phyloP scores from a whole-genome alignment of 2,113 vertebrate species.

The Protobothrops mucrosquamatus region DNA sequence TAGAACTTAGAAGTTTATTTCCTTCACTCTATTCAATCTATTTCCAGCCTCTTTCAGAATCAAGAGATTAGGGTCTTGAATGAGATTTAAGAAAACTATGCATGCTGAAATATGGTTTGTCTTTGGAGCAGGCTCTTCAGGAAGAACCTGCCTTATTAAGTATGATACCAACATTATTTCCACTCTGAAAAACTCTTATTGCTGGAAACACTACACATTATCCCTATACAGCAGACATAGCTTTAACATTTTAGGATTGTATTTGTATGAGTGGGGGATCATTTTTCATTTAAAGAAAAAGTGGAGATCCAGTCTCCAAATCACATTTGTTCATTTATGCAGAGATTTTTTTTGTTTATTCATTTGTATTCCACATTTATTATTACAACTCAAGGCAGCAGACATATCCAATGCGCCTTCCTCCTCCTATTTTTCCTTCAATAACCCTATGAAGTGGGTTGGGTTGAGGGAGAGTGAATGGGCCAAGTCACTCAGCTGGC shows the following conservation, averaged over 20 bases:
- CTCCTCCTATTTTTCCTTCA: neutral
- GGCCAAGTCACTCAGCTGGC: neutral
- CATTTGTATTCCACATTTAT: neutral
- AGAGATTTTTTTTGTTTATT: neutral
- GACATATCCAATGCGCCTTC: neutral
- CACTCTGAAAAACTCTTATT: neutral
- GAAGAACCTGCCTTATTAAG: neutral
- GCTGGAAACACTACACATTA: neutral
- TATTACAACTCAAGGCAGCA: neutral
- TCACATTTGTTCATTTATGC: neutral
- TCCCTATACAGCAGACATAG: neutral
- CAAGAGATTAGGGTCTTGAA: neutral
- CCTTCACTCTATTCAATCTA: constrained; percentile 4
- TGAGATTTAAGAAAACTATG: neutral
- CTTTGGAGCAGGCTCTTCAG: neutral
- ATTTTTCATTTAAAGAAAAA: neutral
- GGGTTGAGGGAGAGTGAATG: neutral
- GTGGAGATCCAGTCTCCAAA: neutral
- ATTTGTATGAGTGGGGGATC: neutral
- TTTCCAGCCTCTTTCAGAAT: neutral
- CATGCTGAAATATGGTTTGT: neutral
- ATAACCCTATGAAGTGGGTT: neutral
- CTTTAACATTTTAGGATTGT: neutral
- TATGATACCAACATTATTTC: constrained; percentile 9
- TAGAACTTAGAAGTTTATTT: neutral